phyloP scores from a whole-genome alignment of 1,140 invertebrate genomes.

The Macrocentrus cingulum region DNA sequence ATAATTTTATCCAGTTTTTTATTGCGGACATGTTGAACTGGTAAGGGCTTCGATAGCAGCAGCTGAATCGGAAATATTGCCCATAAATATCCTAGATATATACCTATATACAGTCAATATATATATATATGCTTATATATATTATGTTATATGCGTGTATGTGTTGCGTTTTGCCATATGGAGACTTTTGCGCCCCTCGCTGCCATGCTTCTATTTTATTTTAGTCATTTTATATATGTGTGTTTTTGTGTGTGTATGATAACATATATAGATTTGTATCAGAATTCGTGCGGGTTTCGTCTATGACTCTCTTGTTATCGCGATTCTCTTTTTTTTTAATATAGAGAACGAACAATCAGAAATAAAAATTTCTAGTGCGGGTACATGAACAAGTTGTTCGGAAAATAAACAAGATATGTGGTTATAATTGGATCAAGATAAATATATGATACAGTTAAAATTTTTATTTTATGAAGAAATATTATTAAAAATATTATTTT shows the following conservation, averaged over 20 bases:
- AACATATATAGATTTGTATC: constrained; percentile 19
- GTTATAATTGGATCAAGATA: no score
- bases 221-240: no score
- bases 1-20: constrained; percentile 60
- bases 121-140: background rate
- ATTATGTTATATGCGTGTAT: background rate
- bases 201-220: no score
- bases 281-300: constrained; percentile 12
- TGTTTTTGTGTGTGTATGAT: constrained; percentile 1
- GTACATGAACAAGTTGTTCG: constrained; percentile 1
- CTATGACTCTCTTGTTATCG: constrained; percentile 4
- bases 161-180: no score
- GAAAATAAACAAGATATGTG: background rate
- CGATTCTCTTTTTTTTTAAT: background rate
- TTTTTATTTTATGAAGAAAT: no score
- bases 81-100: constrained; percentile 59
- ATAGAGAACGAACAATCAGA: background rate
- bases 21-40: constrained; percentile 59
- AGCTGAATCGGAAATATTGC: constrained; percentile 59
- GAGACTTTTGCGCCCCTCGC: constrained; percentile 1
- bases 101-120: background rate
- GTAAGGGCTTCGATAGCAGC: constrained; percentile 56
- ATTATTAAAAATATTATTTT: no score
- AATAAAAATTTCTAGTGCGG: constrained; percentile 4
- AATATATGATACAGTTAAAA: no score